Base-by-base conservation (phyloP, 2,888 invertebrate species). In the Taphrorychus bicolor region DNA sequence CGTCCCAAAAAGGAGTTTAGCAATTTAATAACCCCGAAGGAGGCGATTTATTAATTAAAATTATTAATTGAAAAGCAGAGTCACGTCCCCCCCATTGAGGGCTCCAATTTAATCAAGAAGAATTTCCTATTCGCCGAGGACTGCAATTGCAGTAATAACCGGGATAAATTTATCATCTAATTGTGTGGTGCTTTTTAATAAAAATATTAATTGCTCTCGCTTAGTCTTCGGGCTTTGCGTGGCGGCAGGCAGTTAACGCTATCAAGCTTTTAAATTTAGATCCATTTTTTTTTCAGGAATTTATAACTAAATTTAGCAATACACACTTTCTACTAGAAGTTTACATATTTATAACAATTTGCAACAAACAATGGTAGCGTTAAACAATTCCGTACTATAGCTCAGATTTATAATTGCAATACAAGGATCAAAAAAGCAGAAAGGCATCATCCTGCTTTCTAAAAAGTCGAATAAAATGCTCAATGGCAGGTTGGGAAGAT, bases 101-200 rank as follows among this genome's bases (percentile, higher is more conserved):
- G 18, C 45, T 5, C 17, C 51, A 21, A 51, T 51, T 51, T 21
- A 22, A 21, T 18, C n/a, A 21, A n/a, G 51, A 18, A 21, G 22
- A 18, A 21, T 51, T 51, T 51, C 19, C 21, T 14, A 21, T 18
- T 21, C 22, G 5, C 21, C 51, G 19, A 45, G 45, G 9, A 21
- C n/a, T 51, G 51, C 51, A 51, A 51, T 51, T 51, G 51, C 51
- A 45, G 45, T 17, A 45, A 45, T 45, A 45, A 45, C 51, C 5
- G 22, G 11, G 21, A 45, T 17, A 18, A 51, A 51, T 51, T 51
- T 51, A 51, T 51, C 51, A 51, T 51, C 51, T 51, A 51, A 51
- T 51, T 51, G 17, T 51, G 17, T 51, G 22, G n/a, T 51, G n/a
- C 3, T 51, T 51, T 19, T 16, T 21, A 51, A 22, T n/a, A 22